A percentile compares a stretch with the other conserved stretches of the same genome.
These are phyloP conservation scores for Microtus pennsylvanicus DNA, from an alignment of 2,113 vertebrate species.

Conservation along the genomic window DNA sequence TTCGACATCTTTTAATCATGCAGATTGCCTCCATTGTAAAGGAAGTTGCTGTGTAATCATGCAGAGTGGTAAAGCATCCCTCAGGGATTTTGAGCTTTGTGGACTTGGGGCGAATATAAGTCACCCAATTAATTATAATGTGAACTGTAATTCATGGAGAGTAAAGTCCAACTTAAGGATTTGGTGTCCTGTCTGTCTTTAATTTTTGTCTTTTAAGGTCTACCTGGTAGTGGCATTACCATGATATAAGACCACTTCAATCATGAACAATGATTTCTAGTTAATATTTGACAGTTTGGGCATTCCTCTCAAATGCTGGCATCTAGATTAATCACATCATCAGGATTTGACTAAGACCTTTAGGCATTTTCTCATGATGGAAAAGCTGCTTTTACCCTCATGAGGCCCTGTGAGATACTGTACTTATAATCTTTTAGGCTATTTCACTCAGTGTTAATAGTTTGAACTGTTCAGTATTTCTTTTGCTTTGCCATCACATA, in stretches of 20 bases:
- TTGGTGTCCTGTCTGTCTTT: neutral
- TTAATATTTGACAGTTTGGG: constrained; percentile 72
- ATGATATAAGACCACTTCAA: constrained; percentile 63
- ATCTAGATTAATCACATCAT: constrained; percentile 69
- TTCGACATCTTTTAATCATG: neutral
- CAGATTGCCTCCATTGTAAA: neutral
- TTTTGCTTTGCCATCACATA: neutral
- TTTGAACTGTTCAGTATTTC: neutral
- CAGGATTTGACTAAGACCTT: constrained; percentile 75
- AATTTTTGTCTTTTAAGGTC: constrained; percentile 50
- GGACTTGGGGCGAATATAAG: constrained; percentile 11
- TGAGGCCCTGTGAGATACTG: constrained; percentile 46
- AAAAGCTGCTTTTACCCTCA: constrained; percentile 44
- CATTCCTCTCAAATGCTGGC: constrained; percentile 70
- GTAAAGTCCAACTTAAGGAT: neutral
- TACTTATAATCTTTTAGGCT: constrained; percentile 57
- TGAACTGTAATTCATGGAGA: constrained; percentile 38
- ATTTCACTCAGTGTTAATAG: constrained; percentile 54
- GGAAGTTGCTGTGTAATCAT: neutral
- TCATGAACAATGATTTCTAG: constrained; percentile 70
- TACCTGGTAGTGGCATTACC: constrained; percentile 63
- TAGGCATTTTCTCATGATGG: constrained; percentile 15
- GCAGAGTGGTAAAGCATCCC: neutral
- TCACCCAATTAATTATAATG: constrained; percentile 18
- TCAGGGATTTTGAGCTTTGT: neutral